Evolutionary conservation across 2,113 vertebrate species (phyloP), one percentile per base, ranked within the genome.

Genomic region (Tetraodon nigroviridis): DNA sequence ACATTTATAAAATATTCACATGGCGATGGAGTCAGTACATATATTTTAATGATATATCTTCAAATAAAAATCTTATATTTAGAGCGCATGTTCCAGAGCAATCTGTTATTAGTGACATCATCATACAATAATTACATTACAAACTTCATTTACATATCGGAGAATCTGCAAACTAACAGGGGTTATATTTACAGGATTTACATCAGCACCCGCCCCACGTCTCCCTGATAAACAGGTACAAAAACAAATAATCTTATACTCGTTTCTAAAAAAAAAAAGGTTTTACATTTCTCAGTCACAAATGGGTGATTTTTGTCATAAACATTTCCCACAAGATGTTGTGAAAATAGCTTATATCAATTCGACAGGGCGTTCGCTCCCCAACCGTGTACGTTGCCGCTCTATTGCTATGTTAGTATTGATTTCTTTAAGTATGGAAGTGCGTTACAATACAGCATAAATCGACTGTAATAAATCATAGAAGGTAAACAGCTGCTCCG

Each of bases 1-100:
- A 86, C 83, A 86, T 86, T 83, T 87, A 86, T 82, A 89, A 86
- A 88, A 87, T 86, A 84, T 85, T 78, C 84, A 86, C 79, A 81
- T 59, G 51, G 64, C 61, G 55, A 83, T 76, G 75, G 75, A 82
- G 71, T 84, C 75, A 65, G 57, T 73, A 89, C 81, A 77, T 84
- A 75, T 80, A 77, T 80, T 74, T 76, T 53, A 71, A 69, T 71
- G 55, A 76, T 76, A 83, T 75, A 71, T 81, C 66, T 76, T 75
- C 65, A 80, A 76, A 82, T 75, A 79, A 84, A 86, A 82, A 75
- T 58, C 76, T 76, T 66, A 79, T 76, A 78, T 52, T 81, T 46
- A 12, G 65, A 76, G 70, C 54, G 52, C 61, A 66, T 55, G 29
- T 79, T 82, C 52, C 45, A 64, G 56, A 82, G 75, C 67, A 78